Evolutionary conservation across 2,888 invertebrate species (phyloP).

Genomic region (Abscondita cerata): DNA sequence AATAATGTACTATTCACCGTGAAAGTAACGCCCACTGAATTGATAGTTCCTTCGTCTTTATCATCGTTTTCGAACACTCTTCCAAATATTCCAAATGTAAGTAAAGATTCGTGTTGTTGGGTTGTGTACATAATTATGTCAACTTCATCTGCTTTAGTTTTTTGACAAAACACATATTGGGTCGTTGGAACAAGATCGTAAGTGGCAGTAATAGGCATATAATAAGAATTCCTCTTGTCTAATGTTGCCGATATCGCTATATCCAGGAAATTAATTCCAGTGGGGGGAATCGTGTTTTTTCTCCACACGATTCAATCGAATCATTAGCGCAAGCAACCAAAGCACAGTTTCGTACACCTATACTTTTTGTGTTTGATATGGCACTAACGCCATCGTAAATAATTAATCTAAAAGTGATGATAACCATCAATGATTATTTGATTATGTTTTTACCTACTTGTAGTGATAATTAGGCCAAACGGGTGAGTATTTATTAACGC

Average conservation of each 20-base stretch:
- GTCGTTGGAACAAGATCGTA: conserved; percentile 37
- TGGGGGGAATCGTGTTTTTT: conserved; percentile 9
- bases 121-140: conserved; percentile 37
- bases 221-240: conserved; percentile 21
- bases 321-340: conserved; percentile 38
- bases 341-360: conserved; percentile 42
- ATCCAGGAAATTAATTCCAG: conserved; percentile 27
- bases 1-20: no score
- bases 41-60: conserved; percentile 15
- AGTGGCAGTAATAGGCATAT: conserved; percentile 39
- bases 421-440: conserved; percentile 15
- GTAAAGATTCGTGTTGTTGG: conserved; percentile 29
- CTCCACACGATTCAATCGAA: conserved; percentile 36
- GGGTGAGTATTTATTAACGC: conserved; percentile 15
- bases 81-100: conserved; percentile 43
- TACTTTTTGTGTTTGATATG: conserved; percentile 18
- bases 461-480: conserved; percentile 23
- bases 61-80: conserved; percentile 38
- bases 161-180: conserved; percentile 40
- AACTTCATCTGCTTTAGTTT: conserved; percentile 20
- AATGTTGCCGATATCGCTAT: conserved; percentile 33
- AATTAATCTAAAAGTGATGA: conserved; percentile 39
- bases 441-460: conserved; percentile 29
- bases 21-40: conserved; percentile 8
- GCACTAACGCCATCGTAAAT: conserved; percentile 39